Evolutionary conservation across 2,797 vertebrate species (phyloP).

Genomic region (Sphaeramia orbicularis): DNA sequence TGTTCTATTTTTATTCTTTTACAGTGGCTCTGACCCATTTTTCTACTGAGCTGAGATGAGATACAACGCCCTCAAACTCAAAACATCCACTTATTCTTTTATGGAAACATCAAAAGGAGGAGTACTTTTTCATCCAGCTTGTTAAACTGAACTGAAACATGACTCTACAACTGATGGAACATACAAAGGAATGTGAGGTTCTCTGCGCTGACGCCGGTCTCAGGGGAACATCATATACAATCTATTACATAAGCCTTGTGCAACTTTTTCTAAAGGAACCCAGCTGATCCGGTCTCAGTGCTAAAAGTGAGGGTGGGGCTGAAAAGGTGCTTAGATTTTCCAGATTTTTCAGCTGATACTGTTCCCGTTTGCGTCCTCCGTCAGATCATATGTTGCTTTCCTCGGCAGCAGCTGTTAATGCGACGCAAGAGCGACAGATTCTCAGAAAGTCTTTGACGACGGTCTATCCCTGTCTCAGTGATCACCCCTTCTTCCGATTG

Average conservation of each 20-base stretch:
- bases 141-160: not conserved
- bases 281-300: not conserved
- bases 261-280: not conserved
- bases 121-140: not conserved
- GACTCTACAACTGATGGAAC: not conserved
- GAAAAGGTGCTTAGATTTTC: too few relatives aligned
- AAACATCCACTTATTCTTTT: not conserved
- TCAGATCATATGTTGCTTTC: conserved; percentile 29
- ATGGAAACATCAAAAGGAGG: not conserved
- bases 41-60: not conserved
- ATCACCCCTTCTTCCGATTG: conserved; percentile 2
- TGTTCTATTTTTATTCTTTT: conserved; percentile 5
- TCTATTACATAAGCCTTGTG: not conserved
- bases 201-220: too few relatives aligned
- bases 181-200: not conserved
- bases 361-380: too few relatives aligned
- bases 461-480: not conserved
- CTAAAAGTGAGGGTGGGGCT: not conserved
- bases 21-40: conserved; percentile 12
- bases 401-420: conserved; percentile 29
- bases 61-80: not conserved
- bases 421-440: not conserved
- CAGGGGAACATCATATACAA: not conserved
- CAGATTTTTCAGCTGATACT: too few relatives aligned
- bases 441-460: not conserved